Evolutionary conservation across 2,797 vertebrate genomes (phyloP).

Genomic region (Leptoclinus maculatus): DNA sequence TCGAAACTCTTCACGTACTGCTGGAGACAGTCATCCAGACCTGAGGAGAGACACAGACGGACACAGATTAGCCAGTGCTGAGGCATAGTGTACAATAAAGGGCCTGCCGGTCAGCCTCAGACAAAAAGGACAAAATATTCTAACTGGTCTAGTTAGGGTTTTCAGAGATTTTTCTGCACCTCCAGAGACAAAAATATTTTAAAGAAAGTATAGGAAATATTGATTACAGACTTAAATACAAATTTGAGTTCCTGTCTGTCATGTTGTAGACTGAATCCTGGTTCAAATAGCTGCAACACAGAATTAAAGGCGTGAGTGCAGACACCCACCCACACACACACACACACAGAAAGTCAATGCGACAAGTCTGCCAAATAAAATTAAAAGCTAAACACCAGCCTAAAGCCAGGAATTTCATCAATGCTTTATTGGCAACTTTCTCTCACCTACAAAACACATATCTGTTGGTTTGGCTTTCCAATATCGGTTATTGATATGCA

Average conservation of each 20-base stretch:
- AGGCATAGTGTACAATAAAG: background rate
- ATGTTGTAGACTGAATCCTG: conserved; percentile 8
- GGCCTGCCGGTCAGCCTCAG: background rate
- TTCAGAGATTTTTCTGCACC: background rate
- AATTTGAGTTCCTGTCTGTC: background rate
- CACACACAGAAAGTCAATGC: conserved; percentile 14
- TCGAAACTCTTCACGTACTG: conserved; percentile 95
- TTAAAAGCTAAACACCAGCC: conserved; percentile 32
- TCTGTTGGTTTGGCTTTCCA: conserved; percentile 17
- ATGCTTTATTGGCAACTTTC: conserved; percentile 26
- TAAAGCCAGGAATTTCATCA: conserved; percentile 33
- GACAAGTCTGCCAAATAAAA: conserved; percentile 20
- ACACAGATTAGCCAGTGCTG: conserved; percentile 34
- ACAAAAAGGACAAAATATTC: background rate
- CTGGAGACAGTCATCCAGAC: conserved; percentile 92
- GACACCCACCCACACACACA: conserved; percentile 24
- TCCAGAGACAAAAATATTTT: background rate
- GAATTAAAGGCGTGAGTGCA: conserved; percentile 28
- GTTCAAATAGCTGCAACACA: conserved; percentile 26
- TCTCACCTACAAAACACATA: conserved; percentile 38
- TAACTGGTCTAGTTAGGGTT: conserved; percentile 1
- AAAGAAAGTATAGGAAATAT: background rate
- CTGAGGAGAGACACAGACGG: conserved; percentile 71
- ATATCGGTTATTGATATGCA: conserved; percentile 10
- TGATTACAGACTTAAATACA: conserved; percentile 16